Evolutionary conservation across 1,140 invertebrate genomes (phyloP).

Genomic region (Aplysia californica): DNA sequence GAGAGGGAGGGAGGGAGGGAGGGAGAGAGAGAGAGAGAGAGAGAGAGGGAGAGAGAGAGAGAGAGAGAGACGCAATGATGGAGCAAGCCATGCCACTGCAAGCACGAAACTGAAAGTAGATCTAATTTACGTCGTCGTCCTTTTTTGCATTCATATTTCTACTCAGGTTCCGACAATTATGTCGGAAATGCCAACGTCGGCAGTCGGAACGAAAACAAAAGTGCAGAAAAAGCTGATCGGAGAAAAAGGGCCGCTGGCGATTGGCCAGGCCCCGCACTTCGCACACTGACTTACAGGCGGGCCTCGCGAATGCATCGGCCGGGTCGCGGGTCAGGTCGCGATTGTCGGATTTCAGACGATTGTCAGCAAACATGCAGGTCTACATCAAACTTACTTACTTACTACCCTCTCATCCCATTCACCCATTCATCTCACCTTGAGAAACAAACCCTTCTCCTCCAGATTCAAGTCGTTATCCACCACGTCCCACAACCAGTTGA

Average conservation of each 20-base stretch:
- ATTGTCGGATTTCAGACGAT: background rate
- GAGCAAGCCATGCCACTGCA: no score
- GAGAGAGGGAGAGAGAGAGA: background rate
- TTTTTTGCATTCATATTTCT: no score
- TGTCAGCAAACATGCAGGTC: background rate
- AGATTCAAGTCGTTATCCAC: slow-evolving; percentile 94
- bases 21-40: background rate
- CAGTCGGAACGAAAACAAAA: no score
- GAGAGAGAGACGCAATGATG: background rate
- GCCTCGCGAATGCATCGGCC: background rate
- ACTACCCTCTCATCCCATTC: background rate
- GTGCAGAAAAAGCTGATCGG: background rate
- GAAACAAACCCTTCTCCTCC: slow-evolving; percentile 91
- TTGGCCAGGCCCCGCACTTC: no score
- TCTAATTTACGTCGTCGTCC: no score
- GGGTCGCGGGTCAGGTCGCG: no score
- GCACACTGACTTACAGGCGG: background rate
- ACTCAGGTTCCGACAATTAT: no score
- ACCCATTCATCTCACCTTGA: slow-evolving; percentile 75
- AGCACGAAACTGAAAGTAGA: no score
- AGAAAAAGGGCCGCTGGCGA: background rate
- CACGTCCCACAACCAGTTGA: slow-evolving; percentile 99
- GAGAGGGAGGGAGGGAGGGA: background rate
- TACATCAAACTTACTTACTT: background rate
- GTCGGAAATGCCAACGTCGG: background rate